Evolutionary conservation across 2,797 vertebrate species (phyloP).

Genomic region (Peromyscus nudipes): DNA sequence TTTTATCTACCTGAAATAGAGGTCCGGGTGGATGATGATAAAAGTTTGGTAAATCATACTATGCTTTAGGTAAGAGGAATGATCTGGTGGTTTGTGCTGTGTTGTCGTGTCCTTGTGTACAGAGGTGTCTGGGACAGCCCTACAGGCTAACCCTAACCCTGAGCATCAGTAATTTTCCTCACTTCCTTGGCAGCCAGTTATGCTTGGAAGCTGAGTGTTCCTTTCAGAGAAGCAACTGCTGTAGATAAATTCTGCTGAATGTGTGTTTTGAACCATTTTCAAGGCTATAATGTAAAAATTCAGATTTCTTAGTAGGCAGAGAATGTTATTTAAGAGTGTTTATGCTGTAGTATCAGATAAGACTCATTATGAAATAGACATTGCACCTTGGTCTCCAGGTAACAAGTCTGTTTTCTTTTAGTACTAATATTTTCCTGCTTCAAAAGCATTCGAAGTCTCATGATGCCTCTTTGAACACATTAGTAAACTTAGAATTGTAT

Average conservation of each 20-base stretch:
- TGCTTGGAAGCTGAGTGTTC: slow-evolving; percentile 46
- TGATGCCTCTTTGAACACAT: slow-evolving; percentile 49
- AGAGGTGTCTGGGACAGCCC: neutral
- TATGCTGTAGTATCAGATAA: slow-evolving; percentile 42
- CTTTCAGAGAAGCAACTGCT: slow-evolving; percentile 58
- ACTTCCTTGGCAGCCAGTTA: neutral
- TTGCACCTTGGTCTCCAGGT: slow-evolving; percentile 29
- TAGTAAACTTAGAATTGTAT: slow-evolving; percentile 63
- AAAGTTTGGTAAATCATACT: slow-evolving; percentile 47
- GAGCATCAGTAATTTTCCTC: slow-evolving; percentile 50
- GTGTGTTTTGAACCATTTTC: slow-evolving; percentile 71
- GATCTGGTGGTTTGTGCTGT: slow-evolving; percentile 1
- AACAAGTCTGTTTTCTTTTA: slow-evolving; percentile 54
- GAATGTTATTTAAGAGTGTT: slow-evolving; percentile 68
- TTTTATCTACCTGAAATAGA: slow-evolving; percentile 73
- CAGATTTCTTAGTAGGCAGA: slow-evolving; percentile 70
- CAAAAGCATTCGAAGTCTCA: slow-evolving; percentile 40
- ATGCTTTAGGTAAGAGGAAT: slow-evolving; percentile 59
- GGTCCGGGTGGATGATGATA: slow-evolving; percentile 60
- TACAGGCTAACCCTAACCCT: neutral
- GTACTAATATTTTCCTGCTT: slow-evolving; percentile 57
- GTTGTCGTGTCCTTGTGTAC: neutral
- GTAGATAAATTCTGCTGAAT: slow-evolving; percentile 64
- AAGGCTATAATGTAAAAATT: slow-evolving; percentile 66
- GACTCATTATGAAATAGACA: slow-evolving; percentile 71